Base-by-base conservation (phyloP, 1,140 invertebrate genomes). In the Scaptomyza pallida region DNA sequence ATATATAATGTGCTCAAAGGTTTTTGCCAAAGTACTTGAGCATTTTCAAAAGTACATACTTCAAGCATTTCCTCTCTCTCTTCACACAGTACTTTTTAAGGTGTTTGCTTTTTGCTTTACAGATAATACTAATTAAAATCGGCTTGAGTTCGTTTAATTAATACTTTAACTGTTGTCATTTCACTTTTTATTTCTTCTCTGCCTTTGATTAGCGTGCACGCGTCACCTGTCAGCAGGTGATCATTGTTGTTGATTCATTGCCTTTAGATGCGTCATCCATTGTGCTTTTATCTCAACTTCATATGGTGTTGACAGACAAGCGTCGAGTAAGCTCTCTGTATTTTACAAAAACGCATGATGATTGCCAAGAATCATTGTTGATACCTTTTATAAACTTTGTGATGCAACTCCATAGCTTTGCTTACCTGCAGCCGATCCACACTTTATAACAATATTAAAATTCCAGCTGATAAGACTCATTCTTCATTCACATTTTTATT, bases 101-200 rank as follows among this genome's bases (percentile, higher is more conserved):
- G 9, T 56, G 5, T 5, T 41, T 62, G 15, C 37, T 5, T 47
- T 4, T 8, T 23, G 4, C 21, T 47, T 63, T 3, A 15, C 0
- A 65, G 61, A 56, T 65, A 60, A 13, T 44, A 60, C 40, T 81
- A 80, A 77, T 77, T 76, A 68, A 72, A 81, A 54, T 44, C 30
- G 8, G 26, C 16, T 40, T 40, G 50, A 8, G 6, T 13, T 43
- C 50, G 23, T 75, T 59, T 71, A 65, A 65, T 72, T 60, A 62
- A 57, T 52, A 43, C 10, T 35, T 61, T 59, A 17, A 9, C 12
- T 17, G 23, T 43, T 37, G 10, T 43, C 12, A 5, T 37, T 60
- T 50, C 23, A 59, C 40, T 56, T 19, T 35, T n/a, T 15, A 16
- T 5, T n/a, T 37, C 45, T 45, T n/a, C 1, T 15, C 45, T 52